These are phyloP conservation scores for Phenacoccus solenopsis DNA, from an alignment of 1,140 invertebrate genomes.

Conservation along the genomic window DNA sequence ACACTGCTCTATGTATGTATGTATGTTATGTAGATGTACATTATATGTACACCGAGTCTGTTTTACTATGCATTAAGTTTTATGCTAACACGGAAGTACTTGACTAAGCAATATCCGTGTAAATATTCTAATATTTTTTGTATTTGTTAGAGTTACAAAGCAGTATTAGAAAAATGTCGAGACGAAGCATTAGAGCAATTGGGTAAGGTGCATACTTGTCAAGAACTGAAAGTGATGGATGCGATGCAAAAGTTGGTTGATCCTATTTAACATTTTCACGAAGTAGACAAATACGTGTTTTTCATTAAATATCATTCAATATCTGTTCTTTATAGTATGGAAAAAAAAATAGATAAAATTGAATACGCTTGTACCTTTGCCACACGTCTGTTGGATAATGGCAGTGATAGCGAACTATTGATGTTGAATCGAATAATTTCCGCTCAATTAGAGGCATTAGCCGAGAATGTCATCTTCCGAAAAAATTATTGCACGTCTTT, in stretches of 20 bases:
- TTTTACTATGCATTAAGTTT: background rate
- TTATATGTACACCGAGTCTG: background rate
- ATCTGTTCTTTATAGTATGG: conserved; percentile 39
- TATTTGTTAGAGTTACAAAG: conserved; percentile 52
- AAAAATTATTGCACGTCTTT: conserved; percentile 32
- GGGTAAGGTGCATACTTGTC: conserved; percentile 62
- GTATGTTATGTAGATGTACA: background rate
- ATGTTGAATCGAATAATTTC: conserved; percentile 62
- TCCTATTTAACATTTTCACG: conserved; percentile 14
- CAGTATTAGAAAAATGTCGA: conserved; percentile 60
- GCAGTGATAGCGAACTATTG: conserved; percentile 68
- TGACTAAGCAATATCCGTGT: background rate
- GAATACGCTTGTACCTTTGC: conserved; percentile 76
- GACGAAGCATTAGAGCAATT: conserved; percentile 63
- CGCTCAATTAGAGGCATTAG: conserved; percentile 42
- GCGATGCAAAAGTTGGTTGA: conserved; percentile 51
- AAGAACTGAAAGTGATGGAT: conserved; percentile 79
- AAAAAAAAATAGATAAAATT: conserved; percentile 65
- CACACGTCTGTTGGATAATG: conserved; percentile 59
- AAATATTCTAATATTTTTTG: background rate
- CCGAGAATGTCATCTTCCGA: background rate
- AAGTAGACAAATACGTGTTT: too few relatives aligned
- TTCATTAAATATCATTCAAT: background rate
- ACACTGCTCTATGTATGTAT: too few relatives aligned
- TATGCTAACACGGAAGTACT: background rate